phyloP scores from a whole-genome alignment of 2,888 invertebrate species.

The Arctia plantaginis region DNA sequence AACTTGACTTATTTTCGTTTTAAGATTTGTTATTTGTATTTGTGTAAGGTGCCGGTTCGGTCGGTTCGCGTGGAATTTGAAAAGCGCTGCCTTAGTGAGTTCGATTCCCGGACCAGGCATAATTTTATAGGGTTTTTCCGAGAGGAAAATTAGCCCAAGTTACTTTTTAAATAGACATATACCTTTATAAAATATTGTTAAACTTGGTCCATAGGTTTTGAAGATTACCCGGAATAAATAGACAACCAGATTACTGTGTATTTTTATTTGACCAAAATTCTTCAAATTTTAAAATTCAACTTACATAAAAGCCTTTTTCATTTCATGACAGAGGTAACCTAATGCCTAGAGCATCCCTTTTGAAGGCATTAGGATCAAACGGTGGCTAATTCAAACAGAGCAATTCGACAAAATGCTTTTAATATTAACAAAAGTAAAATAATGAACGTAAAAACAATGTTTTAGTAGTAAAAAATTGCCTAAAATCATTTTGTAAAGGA shows the following conservation, averaged over 20 bases:
- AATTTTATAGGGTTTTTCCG: too few species aligned
- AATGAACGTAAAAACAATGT: neutral
- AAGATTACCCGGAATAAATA: too few species aligned
- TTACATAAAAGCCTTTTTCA: neutral
- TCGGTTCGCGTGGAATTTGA: too few species aligned
- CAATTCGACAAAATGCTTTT: neutral
- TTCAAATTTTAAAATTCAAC: neutral
- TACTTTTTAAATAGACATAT: too few species aligned
- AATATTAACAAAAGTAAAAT: neutral
- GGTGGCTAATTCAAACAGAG: neutral
- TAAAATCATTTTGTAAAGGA: neutral
- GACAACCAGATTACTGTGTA: neutral
- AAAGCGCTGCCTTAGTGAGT: too few species aligned
- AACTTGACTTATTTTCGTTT: neutral
- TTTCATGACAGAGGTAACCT: neutral
- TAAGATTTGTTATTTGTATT: neutral
- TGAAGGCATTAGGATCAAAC: neutral
- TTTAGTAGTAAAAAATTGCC: neutral
- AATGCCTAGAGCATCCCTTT: neutral
- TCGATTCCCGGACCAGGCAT: too few species aligned
- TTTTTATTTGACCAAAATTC: neutral
- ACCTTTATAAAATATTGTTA: too few species aligned
- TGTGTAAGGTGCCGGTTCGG: too few species aligned
- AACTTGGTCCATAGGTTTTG: too few species aligned
- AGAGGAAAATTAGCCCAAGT: too few species aligned